Percentiles rank a stretch among this genome's conserved stretches.
These are phyloP conservation scores for Pantelozetes paolii DNA, from an alignment of 2,888 invertebrate species.

Conservation along the genomic window DNA sequence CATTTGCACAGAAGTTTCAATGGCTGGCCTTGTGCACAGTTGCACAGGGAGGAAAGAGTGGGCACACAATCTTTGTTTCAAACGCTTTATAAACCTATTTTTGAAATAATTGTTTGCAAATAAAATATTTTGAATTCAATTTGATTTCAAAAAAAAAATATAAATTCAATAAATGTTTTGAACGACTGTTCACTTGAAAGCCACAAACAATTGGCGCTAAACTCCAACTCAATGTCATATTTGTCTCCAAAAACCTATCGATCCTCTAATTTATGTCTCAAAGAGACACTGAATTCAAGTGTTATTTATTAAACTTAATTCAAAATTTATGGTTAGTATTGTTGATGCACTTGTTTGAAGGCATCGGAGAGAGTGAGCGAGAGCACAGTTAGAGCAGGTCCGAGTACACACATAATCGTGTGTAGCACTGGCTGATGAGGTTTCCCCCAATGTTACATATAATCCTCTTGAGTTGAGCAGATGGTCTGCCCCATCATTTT, in stretches of 20 bases:
- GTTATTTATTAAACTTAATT: slow-evolving; percentile 27
- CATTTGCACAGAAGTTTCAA: slow-evolving; percentile 27
- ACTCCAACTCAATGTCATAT: background rate
- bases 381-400: slow-evolving; percentile 8
- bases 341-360: slow-evolving; percentile 33
- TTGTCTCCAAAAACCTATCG: background rate
- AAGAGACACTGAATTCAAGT: slow-evolving; percentile 13
- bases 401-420: background rate
- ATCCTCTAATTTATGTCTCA: background rate
- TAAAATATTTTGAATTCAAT: background rate
- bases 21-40: background rate
- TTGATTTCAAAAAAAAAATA: background rate
- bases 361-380: background rate
- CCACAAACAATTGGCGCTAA: no score
- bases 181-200: no score
- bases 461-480: slow-evolving; percentile 38
- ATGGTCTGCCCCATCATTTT: slow-evolving; percentile 35
- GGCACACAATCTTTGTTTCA: slow-evolving; percentile 6
- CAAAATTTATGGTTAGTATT: slow-evolving; percentile 21
- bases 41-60: slow-evolving; percentile 3
- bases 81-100: background rate
- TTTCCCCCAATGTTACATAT: slow-evolving; percentile 24
- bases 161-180: no score
- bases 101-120: background rate
- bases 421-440: slow-evolving; percentile 27